Percentiles rank a stretch among this genome's conserved stretches.
These are phyloP conservation scores for Caenorhabditis latens DNA, from an alignment of 1,140 invertebrate genomes.

Conservation along the genomic window DNA sequence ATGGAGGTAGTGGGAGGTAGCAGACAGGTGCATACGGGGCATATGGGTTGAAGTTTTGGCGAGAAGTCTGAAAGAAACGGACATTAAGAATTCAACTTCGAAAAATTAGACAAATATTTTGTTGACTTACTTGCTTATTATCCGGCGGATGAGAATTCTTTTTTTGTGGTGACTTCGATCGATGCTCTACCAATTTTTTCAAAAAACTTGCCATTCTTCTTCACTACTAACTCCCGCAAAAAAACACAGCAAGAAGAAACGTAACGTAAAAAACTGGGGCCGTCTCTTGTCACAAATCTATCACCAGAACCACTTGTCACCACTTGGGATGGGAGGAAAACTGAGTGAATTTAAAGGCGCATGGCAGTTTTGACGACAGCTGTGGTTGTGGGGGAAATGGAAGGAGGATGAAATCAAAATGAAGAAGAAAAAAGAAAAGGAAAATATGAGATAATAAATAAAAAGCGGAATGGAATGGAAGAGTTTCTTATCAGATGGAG, in stretches of 20 bases:
- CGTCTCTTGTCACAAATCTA: slow-evolving; percentile 47
- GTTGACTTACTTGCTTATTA: background rate
- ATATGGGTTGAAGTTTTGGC: slow-evolving; percentile 14
- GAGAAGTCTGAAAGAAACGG: background rate
- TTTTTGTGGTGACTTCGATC: slow-evolving; percentile 22
- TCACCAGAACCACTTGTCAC: slow-evolving; percentile 55
- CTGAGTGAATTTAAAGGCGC: slow-evolving; percentile 4
- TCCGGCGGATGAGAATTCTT: background rate
- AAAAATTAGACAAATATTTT: background rate
- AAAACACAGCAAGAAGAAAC: background rate
- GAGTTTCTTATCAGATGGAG: slow-evolving; percentile 33
- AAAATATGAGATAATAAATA: slow-evolving; percentile 9
- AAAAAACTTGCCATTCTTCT: slow-evolving; percentile 46
- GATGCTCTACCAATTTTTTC: slow-evolving; percentile 12
- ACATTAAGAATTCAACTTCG: background rate
- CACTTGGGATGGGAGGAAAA: background rate
- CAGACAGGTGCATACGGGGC: slow-evolving; percentile 39
- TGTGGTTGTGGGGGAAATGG: background rate
- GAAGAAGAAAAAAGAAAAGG: background rate
- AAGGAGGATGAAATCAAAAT: background rate
- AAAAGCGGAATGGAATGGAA: background rate
- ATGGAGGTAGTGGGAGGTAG: slow-evolving; percentile 4
- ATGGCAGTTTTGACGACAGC: background rate
- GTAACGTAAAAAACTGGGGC: background rate
- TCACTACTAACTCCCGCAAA: background rate